Evolutionary conservation across 2,797 vertebrate genomes (phyloP).

Genomic region (Eospalax fontanierii): DNA sequence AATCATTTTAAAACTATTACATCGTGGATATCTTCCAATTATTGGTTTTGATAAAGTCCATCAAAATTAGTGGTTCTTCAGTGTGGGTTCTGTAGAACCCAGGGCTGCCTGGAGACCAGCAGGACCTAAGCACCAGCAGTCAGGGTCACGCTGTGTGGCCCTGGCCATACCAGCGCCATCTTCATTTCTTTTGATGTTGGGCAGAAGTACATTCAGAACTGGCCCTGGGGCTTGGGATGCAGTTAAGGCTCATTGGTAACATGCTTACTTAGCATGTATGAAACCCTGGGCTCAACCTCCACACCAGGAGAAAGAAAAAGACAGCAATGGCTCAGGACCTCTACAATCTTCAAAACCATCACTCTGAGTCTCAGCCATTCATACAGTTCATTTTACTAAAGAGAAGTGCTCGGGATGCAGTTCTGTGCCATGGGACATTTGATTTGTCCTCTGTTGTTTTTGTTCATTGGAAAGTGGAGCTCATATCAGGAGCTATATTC

Average conservation of each 20-base stretch:
- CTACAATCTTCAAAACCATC: background rate
- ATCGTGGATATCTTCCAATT: background rate
- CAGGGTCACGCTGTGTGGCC: accelerated
- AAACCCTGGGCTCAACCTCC: background rate
- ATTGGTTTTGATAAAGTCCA: background rate
- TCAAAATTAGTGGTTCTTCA: background rate
- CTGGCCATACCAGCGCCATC: accelerated
- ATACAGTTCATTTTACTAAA: background rate
- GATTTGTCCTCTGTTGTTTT: conserved; percentile 20
- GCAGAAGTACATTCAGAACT: background rate
- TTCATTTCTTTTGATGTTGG: background rate
- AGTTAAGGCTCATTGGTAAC: too few species aligned
- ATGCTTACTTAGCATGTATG: too few species aligned
- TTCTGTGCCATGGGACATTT: background rate
- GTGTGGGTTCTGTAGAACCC: background rate
- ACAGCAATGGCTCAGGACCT: background rate
- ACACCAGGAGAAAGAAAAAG: background rate
- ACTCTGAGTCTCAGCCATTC: background rate
- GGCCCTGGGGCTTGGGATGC: background rate
- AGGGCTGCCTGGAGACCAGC: background rate
- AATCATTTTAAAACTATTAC: conserved; percentile 1
- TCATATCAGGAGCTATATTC: background rate
- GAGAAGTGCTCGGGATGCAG: background rate
- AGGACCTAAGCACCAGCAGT: background rate
- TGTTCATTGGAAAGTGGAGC: background rate